These are phyloP conservation scores for Siniperca obscura DNA, from an alignment of 2,797 vertebrate species.

Conservation along the genomic window DNA sequence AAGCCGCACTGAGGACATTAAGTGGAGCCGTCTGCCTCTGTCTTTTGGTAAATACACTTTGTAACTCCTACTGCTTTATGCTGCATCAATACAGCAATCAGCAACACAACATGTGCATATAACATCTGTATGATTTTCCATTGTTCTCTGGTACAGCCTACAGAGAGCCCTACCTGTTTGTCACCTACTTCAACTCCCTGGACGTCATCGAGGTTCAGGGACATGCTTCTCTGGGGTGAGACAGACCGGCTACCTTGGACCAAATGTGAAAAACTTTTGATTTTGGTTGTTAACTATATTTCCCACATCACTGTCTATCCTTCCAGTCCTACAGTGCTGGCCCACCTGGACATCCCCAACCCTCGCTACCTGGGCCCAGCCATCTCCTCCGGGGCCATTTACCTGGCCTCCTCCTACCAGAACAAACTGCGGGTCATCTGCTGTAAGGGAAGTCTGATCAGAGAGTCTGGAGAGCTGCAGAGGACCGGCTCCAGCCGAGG, in stretches of 20 bases:
- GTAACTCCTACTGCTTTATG: not conserved
- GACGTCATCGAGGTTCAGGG: constrained; percentile 98
- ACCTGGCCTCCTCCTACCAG: constrained; percentile 97
- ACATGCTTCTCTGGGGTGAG: constrained; percentile 93
- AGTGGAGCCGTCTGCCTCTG: constrained; percentile 98
- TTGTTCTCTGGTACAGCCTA: constrained; percentile 86
- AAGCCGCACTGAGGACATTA: constrained; percentile 95
- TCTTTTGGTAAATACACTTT: constrained; percentile 89
- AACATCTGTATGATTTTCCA: not conserved
- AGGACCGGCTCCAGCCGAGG: constrained; percentile 91
- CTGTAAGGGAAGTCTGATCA: constrained; percentile 95
- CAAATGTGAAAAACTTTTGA: not conserved
- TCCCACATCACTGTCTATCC: constrained; percentile 1
- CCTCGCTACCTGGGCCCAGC: constrained; percentile 96
- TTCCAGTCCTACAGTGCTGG: constrained; percentile 89
- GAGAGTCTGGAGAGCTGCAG: constrained; percentile 90
- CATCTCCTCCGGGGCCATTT: constrained; percentile 96
- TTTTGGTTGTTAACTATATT: not conserved
- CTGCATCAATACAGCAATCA: not conserved
- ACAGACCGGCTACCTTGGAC: not conserved
- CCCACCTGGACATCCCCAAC: constrained; percentile 94
- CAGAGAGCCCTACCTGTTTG: constrained; percentile 97
- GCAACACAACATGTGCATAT: no score
- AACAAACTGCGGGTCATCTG: constrained; percentile 97
- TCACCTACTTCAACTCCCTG: constrained; percentile 98